Evolutionary conservation across 2,797 vertebrate species (phyloP), one percentile per base, ranked within the genome.

Genomic region (Cynodonichthys magdalenae): DNA sequence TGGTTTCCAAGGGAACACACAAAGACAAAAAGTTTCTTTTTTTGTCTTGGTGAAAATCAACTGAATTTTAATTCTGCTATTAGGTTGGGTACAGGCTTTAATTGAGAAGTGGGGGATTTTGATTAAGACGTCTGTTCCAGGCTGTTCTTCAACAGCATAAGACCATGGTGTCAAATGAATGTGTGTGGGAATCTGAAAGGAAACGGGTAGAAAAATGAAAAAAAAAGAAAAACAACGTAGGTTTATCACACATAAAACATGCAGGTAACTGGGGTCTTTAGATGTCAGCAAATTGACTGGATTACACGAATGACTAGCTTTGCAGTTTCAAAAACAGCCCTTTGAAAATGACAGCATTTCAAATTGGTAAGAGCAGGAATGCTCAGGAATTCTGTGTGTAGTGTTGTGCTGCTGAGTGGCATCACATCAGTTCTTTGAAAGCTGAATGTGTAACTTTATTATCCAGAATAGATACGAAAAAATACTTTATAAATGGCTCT

Each of bases 1-100:
- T 69, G 69, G 83, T 91, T 90, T 85, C 87, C 83, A 82, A 68
- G 85, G 83, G 71, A 91, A 88, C 84, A 64, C 60, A 74, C 47
- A 47, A 63, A 84, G 69, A 83, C 67, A 77, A 71, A 51, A 17
- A 49, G 53, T 59, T 47, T 48, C 45, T 27, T 58, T 56, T 61
- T 47, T 51, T 49, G 48, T 70, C 55, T 47, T 49, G 62, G 18
- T 79, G 60, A 36, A 79, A 83, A 88, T 87, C 75, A 76, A 75
- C 67, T 74, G 66, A 80, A 75, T 85, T 69, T 73, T 63, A 84
- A 87, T 84, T 76, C 57, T 42, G 53, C 46, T 52, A 82, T 70
- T 79, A 70, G 64, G 58, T 66, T 81, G 0, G 24, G 44, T 78
- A 76, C 55, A 50, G 66, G 50, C 42, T 77, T 62, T 81, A 83